These are phyloP conservation scores for Leucoma salicis DNA, from an alignment of 2,888 invertebrate species.

Conservation along the genomic window DNA sequence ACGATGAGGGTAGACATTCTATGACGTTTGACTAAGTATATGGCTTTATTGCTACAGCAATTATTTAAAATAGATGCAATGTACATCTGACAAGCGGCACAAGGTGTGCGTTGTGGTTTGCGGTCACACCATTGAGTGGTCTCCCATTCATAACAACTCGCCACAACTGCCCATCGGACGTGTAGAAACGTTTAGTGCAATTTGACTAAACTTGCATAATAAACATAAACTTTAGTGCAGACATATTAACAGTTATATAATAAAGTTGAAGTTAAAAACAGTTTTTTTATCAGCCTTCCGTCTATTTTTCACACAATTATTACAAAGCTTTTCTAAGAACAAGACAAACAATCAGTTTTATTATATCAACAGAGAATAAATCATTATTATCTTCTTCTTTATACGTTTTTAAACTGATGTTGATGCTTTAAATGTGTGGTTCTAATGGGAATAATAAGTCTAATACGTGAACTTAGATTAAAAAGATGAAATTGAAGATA, in stretches of 20 bases:
- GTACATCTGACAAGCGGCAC: constrained; percentile 19
- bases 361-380: too few relatives aligned
- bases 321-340: too few relatives aligned
- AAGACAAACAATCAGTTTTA: too few relatives aligned
- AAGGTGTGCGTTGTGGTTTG: constrained; percentile 53
- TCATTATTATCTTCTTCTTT: too few relatives aligned
- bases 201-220: constrained; percentile 31
- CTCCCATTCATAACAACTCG: constrained; percentile 52
- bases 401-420: too few relatives aligned
- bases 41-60: constrained; percentile 24
- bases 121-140: constrained; percentile 52
- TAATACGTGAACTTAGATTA: constrained; percentile 11
- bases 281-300: too few relatives aligned
- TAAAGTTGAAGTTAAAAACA: too few relatives aligned
- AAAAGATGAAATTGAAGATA: constrained; percentile 21
- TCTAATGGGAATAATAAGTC: too few relatives aligned
- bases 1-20: background rate
- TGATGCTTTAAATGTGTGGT: too few relatives aligned
- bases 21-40: constrained; percentile 22
- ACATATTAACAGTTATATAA: background rate
- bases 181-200: constrained; percentile 50
- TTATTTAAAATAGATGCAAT: constrained; percentile 34
- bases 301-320: too few relatives aligned
- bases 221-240: background rate
- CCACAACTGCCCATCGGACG: constrained; percentile 41